A percentile compares a stretch with the other conserved stretches of the same genome.
Evolutionary conservation across 2,113 vertebrate genomes (phyloP).

Genomic region (Stigmatopora argus): DNA sequence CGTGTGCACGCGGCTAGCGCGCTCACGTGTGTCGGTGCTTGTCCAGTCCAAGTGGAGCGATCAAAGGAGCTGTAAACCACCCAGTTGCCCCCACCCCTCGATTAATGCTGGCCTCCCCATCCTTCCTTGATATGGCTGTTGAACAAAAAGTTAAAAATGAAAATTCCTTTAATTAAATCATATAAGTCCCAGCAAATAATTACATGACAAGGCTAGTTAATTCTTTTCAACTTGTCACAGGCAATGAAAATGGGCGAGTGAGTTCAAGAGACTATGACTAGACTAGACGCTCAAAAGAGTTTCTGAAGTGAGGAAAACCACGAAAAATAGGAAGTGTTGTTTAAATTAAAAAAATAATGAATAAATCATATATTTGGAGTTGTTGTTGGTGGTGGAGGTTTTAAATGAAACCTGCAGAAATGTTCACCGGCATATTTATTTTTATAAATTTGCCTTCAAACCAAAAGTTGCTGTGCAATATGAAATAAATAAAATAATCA

Average conservation of each 20-base stretch:
- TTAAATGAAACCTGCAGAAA: no score
- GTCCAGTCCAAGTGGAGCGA: conserved; percentile 60
- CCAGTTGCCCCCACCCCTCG: conserved; percentile 47
- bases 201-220: neutral
- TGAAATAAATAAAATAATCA: no score
- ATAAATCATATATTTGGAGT: no score
- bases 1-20: conserved; percentile 24
- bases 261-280: no score
- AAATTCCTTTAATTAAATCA: conserved; percentile 13
- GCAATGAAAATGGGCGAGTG: neutral
- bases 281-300: no score
- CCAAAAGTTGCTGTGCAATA: no score
- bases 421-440: no score
- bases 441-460: no score
- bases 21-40: conserved; percentile 35
- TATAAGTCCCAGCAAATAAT: neutral
- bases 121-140: conserved; percentile 18
- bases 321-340: no score
- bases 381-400: no score
- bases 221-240: neutral
- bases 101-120: conserved; percentile 17
- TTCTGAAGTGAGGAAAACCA: no score
- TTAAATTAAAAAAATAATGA: no score
- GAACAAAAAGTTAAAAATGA: conserved; percentile 39
- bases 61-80: conserved; percentile 66